Evolutionary conservation across 2,888 invertebrate species (phyloP).

Genomic region (Euphydryas editha): DNA sequence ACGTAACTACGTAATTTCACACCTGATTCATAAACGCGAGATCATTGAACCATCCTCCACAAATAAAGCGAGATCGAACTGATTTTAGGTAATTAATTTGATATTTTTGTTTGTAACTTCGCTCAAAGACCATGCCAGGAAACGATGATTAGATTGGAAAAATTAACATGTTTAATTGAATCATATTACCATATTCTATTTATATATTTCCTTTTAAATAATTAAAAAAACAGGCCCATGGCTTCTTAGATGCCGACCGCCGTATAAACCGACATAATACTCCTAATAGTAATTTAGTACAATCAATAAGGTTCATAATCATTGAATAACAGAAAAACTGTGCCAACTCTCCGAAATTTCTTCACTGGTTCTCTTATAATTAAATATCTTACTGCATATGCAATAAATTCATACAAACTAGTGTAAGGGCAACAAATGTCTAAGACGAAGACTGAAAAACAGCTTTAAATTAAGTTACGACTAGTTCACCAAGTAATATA

Average conservation of each 20-base stretch:
- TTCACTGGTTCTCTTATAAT: background rate
- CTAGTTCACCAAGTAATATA: no score
- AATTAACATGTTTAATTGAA: slow-evolving; percentile 7
- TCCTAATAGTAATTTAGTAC: background rate
- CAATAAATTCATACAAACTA: no score
- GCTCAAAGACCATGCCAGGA: slow-evolving; percentile 8
- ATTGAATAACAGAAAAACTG: background rate
- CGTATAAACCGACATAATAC: background rate
- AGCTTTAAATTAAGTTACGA: no score
- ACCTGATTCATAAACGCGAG: slow-evolving; percentile 42
- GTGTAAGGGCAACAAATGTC: no score
- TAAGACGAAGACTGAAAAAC: no score
- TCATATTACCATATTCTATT: slow-evolving; percentile 7
- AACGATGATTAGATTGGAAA: slow-evolving; percentile 6
- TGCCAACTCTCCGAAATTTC: background rate
- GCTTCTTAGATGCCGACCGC: background rate
- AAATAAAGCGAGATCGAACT: slow-evolving; percentile 36
- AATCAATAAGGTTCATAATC: background rate
- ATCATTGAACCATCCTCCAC: slow-evolving; percentile 39
- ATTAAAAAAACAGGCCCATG: slow-evolving; percentile 4
- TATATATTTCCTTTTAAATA: slow-evolving; percentile 11
- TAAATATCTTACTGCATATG: no score
- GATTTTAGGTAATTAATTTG: slow-evolving; percentile 31
- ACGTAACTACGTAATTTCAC: slow-evolving; percentile 41
- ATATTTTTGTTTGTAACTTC: slow-evolving; percentile 21